Conservation (phyloP, 2,113 vertebrate species). For the Casuarius casuarius region DNA sequence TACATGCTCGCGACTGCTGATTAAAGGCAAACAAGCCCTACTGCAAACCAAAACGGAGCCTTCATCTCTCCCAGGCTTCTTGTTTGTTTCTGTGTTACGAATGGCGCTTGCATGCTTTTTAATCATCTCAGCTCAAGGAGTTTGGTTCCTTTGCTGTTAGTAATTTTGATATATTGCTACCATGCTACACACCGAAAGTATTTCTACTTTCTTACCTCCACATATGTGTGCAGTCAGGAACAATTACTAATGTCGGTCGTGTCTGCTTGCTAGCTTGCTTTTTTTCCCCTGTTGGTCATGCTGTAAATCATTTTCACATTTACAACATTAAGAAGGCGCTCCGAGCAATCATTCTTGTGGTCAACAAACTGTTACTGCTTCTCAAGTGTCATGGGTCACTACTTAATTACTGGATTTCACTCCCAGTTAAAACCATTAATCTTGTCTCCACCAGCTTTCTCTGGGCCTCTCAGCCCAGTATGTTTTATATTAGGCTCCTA, state of each 20-base stretch:
- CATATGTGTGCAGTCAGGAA: constrained; percentile 58
- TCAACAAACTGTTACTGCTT: constrained; percentile 67
- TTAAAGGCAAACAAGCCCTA: background rate
- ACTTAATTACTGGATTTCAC: constrained; percentile 73
- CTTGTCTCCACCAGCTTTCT: constrained; percentile 62
- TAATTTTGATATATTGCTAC: constrained; percentile 59
- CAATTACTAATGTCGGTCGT: constrained; percentile 61
- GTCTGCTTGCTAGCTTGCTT: constrained; percentile 26
- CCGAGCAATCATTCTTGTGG: constrained; percentile 62
- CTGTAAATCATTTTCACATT: constrained; percentile 73
- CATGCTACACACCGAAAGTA: constrained; percentile 7
- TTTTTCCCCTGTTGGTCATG: constrained; percentile 24
- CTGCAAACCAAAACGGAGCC: background rate
- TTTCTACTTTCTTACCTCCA: constrained; percentile 52
- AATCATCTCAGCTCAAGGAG: background rate
- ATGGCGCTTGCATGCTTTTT: background rate
- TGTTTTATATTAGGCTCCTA: constrained; percentile 56
- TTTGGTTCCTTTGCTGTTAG: constrained; percentile 6
- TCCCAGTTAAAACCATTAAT: constrained; percentile 69
- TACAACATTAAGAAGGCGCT: constrained; percentile 59
- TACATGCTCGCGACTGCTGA: background rate
- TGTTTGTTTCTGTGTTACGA: background rate
- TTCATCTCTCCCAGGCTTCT: background rate
- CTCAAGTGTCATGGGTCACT: constrained; percentile 68
- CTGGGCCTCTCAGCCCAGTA: constrained; percentile 35